phyloP scores from a whole-genome alignment of 2,113 vertebrate genomes.

The Atrichornis clamosus region DNA sequence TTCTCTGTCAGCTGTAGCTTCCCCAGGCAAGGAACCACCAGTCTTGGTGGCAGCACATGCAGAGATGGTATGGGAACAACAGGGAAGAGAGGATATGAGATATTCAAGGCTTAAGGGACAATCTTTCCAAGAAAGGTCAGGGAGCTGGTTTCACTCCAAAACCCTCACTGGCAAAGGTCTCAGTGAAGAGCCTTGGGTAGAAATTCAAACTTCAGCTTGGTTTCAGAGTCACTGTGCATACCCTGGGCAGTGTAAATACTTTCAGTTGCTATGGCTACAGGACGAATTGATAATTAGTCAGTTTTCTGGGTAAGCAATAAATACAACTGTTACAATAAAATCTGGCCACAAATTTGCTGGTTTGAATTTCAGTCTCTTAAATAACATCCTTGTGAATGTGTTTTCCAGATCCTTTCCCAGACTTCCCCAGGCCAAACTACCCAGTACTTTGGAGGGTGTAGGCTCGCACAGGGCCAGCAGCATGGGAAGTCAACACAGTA shows the following conservation, averaged over 20 bases:
- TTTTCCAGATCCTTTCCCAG: not conserved
- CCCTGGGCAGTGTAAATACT: not conserved
- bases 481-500: not conserved
- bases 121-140: not conserved
- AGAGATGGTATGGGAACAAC: not conserved
- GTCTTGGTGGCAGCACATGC: not conserved
- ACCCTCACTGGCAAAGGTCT: not conserved
- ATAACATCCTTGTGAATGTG: not conserved
- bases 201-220: not conserved
- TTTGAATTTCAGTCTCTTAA: slow-evolving; percentile 19
- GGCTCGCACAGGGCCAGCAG: accelerated
- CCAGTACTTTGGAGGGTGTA: not conserved
- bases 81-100: not conserved
- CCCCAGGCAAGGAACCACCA: not conserved
- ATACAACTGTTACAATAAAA: not conserved
- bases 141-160: not conserved
- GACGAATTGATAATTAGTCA: slow-evolving; percentile 9
- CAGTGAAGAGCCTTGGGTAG: not conserved
- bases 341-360: not conserved
- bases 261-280: not conserved
- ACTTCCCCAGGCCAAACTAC: not conserved
- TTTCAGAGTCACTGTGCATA: not conserved
- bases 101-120: not conserved
- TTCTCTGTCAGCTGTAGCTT: not conserved
- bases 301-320: slow-evolving; percentile 12